phyloP scores from a whole-genome alignment of 2,888 invertebrate genomes.

The Pachymerium ferrugineum region DNA sequence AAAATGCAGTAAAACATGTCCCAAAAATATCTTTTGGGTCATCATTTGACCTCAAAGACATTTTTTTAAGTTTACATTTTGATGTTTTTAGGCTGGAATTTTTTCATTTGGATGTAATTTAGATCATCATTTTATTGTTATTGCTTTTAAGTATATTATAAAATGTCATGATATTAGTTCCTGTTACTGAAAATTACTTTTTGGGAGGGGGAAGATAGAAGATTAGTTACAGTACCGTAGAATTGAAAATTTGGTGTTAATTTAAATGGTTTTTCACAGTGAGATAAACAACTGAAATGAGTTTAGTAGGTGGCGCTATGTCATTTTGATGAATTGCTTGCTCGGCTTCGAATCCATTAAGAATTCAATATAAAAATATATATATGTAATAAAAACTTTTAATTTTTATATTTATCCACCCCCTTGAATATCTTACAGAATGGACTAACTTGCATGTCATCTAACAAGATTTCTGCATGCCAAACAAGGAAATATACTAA shows the following conservation, averaged over 20 bases:
- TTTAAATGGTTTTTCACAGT: not conserved
- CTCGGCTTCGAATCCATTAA: constrained; percentile 10
- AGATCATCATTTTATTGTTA: not conserved
- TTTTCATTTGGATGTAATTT: not conserved
- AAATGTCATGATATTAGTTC: no score
- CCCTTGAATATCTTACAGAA: not conserved
- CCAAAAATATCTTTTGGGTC: not conserved
- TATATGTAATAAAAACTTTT: not conserved
- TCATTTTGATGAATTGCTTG: constrained; percentile 23
- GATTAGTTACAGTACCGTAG: no score
- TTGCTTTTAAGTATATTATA: no score
- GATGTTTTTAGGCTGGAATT: constrained; percentile 8
- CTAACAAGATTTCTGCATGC: constrained; percentile 23
- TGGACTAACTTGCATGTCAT: constrained; percentile 25
- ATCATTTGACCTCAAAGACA: constrained; percentile 6
- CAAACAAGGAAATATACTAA: constrained; percentile 23
- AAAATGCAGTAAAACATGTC: not conserved
- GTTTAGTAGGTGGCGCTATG: constrained; percentile 2
- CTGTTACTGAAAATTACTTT: no score
- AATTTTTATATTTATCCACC: not conserved
- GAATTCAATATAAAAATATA: not conserved
- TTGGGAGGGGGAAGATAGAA: no score
- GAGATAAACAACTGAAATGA: not conserved
- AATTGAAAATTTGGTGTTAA: not conserved
- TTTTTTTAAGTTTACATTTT: not conserved